phyloP scores from a whole-genome alignment of 2,888 invertebrate species.

The Brenthis hecate region DNA sequence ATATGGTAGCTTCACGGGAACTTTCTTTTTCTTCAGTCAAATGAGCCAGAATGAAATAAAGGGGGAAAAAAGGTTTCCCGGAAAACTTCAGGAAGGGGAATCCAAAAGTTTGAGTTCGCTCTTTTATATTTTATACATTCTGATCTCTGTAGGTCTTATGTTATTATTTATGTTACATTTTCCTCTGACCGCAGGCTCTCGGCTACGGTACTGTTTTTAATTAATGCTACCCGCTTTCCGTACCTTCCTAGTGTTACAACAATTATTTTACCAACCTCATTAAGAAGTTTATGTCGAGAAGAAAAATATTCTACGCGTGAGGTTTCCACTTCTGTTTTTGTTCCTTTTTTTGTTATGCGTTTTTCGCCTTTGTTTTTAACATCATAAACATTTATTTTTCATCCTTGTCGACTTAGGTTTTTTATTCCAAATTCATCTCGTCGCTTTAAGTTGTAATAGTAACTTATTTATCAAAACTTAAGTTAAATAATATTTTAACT shows the following conservation, averaged over 20 bases:
- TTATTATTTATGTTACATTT: constrained; percentile 77
- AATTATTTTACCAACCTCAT: constrained; percentile 77
- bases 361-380: constrained; percentile 49
- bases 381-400: constrained; percentile 46
- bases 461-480: too few species aligned
- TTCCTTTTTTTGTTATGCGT: constrained; percentile 49
- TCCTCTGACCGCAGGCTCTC: constrained; percentile 67
- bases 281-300: constrained; percentile 70
- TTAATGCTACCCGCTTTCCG: constrained; percentile 69
- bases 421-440: constrained; percentile 31
- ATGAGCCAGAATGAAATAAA: constrained; percentile 79
- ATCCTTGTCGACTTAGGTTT: constrained; percentile 23
- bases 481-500: too few species aligned
- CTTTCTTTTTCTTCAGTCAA: constrained; percentile 80
- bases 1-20: constrained; percentile 65
- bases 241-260: constrained; percentile 77
- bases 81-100: constrained; percentile 76
- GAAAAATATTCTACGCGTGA: constrained; percentile 65
- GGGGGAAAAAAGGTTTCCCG: constrained; percentile 71
- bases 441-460: background rate
- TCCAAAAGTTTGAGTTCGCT: constrained; percentile 70
- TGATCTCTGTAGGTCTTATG: constrained; percentile 59
- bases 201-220: constrained; percentile 71
- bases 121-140: constrained; percentile 71
- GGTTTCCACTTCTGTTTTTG: constrained; percentile 54